Base-by-base conservation (phyloP, 2,113 vertebrate genomes). In the Loxodonta africana region DNA sequence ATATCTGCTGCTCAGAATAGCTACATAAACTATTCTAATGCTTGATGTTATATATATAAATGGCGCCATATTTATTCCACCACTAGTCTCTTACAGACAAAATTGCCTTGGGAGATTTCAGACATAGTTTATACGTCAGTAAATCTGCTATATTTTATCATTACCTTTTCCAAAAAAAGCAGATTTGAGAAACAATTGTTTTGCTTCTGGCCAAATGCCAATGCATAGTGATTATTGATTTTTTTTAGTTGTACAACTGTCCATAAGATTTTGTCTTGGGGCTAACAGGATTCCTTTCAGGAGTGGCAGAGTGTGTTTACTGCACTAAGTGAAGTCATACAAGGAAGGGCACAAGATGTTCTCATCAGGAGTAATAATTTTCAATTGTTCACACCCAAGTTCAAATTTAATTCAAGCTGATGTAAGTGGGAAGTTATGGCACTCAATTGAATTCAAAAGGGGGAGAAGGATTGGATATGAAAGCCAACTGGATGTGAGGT, bases 221-320 rank as follows among this genome's bases (percentile, higher is more conserved):
- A 41, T 82, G 71, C 78, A 94, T 87, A 93, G 67, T 84, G 76
- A 80, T 78, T 95, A 96, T 90, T 95, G 95, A 97, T 95, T 96
- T 65, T 76, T 80, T 57, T 94, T 51, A 71, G 83, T 71, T 91
- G 67, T 76, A 23, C 83, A 67, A 4, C 1, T 37, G 17, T 80
- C 57, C 30, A 48, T 93, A 88, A 14, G 2, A 28, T 96, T 73
- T 48, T 96, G 63, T 84, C 83, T 96, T 60, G 81, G 7, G 83
- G 73, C 30, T 86, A 89, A 89, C 0, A 23, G n/a, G 53, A 88
- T 82, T 78, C 51, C 78, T 92, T 80, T 92, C 48, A 46, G 53
- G 30, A 33, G 65, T 57, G 30, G 69, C 33, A 46, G 21, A 30
- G 30, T 82, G 33, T 25, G 5, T 74, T 91, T 78, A 67, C 84